A percentile compares a stretch with the other conserved stretches of the same genome.
Evolutionary conservation across 2,888 invertebrate genomes (phyloP).

Genomic region (Tineola bisselliella): DNA sequence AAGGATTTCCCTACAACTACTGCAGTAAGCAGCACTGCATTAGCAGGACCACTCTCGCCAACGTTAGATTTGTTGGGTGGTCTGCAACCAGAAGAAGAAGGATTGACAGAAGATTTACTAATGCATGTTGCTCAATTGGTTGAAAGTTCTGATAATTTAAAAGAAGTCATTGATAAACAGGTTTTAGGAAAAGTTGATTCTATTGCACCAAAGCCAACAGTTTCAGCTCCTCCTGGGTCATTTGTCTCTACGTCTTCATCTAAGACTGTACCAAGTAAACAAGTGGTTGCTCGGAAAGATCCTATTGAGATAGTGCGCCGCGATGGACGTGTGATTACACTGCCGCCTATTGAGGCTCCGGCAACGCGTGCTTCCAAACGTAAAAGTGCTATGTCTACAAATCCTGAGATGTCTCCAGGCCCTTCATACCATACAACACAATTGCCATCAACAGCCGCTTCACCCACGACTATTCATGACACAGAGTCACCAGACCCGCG

Average conservation of each 20-base stretch:
- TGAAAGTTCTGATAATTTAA: constrained; percentile 73
- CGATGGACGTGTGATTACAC: constrained; percentile 78
- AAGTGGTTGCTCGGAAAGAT: constrained; percentile 42
- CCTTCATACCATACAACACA: constrained; percentile 22
- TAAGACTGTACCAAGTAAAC: not conserved
- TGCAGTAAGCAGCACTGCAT: constrained; percentile 55
- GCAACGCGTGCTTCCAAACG: constrained; percentile 80
- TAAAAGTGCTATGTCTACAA: constrained; percentile 51
- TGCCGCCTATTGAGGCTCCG: constrained; percentile 86
- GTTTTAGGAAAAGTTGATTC: constrained; percentile 62
- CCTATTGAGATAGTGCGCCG: constrained; percentile 78
- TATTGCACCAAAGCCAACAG: constrained; percentile 20
- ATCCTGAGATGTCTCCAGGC: constrained; percentile 19
- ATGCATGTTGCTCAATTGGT: constrained; percentile 80
- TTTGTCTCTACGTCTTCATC: constrained; percentile 4
- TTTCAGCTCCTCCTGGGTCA: not conserved
- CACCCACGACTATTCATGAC: constrained; percentile 18
- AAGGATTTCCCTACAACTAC: constrained; percentile 36
- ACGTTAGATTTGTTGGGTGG: constrained; percentile 68
- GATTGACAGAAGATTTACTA: constrained; percentile 74
- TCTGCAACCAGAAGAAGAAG: constrained; percentile 72
- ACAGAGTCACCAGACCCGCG: constrained; percentile 38
- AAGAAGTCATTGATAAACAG: constrained; percentile 77
- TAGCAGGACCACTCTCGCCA: constrained; percentile 67
- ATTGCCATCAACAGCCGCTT: constrained; percentile 21